phyloP scores from a whole-genome alignment of 2,113 vertebrate species.

The Dissostichus mawsoni region DNA sequence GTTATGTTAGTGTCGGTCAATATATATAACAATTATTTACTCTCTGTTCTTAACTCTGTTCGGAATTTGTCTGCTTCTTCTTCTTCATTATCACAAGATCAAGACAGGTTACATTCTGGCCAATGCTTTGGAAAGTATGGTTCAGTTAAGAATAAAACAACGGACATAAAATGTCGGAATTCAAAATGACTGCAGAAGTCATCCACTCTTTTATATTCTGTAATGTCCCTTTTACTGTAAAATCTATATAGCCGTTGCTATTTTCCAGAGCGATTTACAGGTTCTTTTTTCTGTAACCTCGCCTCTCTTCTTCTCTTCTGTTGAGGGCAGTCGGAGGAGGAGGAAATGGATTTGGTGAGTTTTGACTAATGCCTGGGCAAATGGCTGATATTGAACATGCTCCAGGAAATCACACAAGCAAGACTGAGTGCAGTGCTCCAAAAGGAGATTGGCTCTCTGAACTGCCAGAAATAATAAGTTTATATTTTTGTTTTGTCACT shows the following conservation, averaged over 20 bases:
- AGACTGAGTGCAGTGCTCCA: constrained; percentile 53
- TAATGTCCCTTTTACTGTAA: constrained; percentile 19
- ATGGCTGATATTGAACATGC: constrained; percentile 67
- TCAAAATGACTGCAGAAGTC: constrained; percentile 27
- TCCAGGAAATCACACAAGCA: constrained; percentile 56
- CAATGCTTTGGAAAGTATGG: background rate
- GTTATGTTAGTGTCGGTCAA: constrained; percentile 20
- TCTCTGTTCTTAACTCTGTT: background rate
- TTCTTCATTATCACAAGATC: background rate
- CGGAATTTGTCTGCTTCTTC: constrained; percentile 1
- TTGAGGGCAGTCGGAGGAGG: constrained; percentile 96
- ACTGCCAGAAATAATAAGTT: constrained; percentile 47
- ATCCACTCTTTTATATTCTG: constrained; percentile 23
- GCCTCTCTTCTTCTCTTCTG: constrained; percentile 82
- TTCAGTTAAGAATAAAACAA: background rate
- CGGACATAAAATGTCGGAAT: constrained; percentile 17
- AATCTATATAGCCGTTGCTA: constrained; percentile 26
- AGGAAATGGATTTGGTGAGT: constrained; percentile 99
- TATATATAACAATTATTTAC: background rate
- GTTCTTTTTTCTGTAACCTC: constrained; percentile 65
- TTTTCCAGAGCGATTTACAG: constrained; percentile 33
- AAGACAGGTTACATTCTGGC: background rate
- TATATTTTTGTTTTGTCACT: constrained; percentile 65
- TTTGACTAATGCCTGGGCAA: constrained; percentile 75
- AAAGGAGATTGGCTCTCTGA: constrained; percentile 49